Evolutionary conservation across 2,888 invertebrate species (phyloP).

Genomic region (Athripsodes cinereus): DNA sequence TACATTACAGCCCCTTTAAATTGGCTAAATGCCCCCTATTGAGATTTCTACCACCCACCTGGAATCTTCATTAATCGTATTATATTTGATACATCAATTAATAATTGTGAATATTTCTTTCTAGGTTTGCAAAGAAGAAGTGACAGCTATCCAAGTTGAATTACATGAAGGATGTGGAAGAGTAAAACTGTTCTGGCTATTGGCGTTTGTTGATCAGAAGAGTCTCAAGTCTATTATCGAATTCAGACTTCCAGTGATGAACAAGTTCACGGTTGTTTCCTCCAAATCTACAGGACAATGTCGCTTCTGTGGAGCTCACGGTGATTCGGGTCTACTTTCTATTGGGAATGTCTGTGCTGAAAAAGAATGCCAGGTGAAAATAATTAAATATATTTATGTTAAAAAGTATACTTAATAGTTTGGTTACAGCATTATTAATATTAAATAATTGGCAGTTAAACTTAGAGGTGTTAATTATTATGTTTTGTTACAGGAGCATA

Average conservation of each 20-base stretch:
- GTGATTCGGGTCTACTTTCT: constrained; percentile 76
- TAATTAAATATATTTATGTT: too few relatives aligned
- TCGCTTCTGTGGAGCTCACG: constrained; percentile 85
- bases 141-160: constrained; percentile 92
- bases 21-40: too few relatives aligned
- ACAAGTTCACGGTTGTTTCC: constrained; percentile 35
- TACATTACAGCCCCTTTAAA: too few relatives aligned
- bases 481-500: constrained; percentile 58
- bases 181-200: constrained; percentile 91
- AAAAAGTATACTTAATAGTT: too few relatives aligned
- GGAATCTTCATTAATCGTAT: too few relatives aligned
- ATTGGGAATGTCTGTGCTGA: constrained; percentile 93
- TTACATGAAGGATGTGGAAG: constrained; percentile 96
- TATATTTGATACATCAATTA: too few relatives aligned
- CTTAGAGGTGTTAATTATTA: background rate
- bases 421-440: too few relatives aligned
- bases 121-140: constrained; percentile 90
- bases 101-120: too few relatives aligned
- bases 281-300: constrained; percentile 61
- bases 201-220: constrained; percentile 87
- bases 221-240: constrained; percentile 88
- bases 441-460: too few relatives aligned
- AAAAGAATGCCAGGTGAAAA: constrained; percentile 77
- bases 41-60: too few relatives aligned
- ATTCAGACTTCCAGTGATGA: constrained; percentile 58